These are phyloP conservation scores for Bolborhynchus lineola DNA, from an alignment of 2,113 vertebrate genomes.

Conservation along the genomic window DNA sequence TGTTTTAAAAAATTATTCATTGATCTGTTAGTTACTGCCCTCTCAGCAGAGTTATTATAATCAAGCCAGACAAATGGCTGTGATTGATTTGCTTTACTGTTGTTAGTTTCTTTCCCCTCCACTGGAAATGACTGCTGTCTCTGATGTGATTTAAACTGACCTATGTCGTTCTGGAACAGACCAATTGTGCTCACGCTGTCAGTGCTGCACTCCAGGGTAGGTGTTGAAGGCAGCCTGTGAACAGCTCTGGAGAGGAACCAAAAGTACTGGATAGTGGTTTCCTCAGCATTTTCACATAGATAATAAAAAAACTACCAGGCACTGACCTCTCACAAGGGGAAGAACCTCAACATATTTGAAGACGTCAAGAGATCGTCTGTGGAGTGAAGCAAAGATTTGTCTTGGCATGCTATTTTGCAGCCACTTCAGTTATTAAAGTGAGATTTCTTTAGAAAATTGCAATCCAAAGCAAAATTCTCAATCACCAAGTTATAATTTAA, in stretches of 20 bases:
- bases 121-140: not conserved
- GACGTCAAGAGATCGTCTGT: not conserved
- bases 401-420: not conserved
- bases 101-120: not conserved
- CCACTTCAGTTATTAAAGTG: not conserved
- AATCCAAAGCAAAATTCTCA: not conserved
- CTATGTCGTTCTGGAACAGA: not conserved
- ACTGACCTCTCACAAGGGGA: not conserved
- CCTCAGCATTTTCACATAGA: not conserved
- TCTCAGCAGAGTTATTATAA: not conserved
- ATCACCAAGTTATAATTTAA: not conserved
- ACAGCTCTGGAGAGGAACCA: not conserved
- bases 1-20: not conserved
- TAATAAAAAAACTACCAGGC: not conserved
- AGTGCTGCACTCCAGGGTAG: not conserved
- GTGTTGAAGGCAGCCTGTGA: not conserved
- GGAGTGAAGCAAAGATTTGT: not conserved
- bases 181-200: accelerated
- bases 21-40: not conserved
- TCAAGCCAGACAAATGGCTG: not conserved
- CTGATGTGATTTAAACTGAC: not conserved
- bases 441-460: not conserved
- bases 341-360: not conserved
- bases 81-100: not conserved
- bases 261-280: not conserved